Evolutionary conservation across 2,797 vertebrate genomes (phyloP).

Genomic region (Poecilia gillii): DNA sequence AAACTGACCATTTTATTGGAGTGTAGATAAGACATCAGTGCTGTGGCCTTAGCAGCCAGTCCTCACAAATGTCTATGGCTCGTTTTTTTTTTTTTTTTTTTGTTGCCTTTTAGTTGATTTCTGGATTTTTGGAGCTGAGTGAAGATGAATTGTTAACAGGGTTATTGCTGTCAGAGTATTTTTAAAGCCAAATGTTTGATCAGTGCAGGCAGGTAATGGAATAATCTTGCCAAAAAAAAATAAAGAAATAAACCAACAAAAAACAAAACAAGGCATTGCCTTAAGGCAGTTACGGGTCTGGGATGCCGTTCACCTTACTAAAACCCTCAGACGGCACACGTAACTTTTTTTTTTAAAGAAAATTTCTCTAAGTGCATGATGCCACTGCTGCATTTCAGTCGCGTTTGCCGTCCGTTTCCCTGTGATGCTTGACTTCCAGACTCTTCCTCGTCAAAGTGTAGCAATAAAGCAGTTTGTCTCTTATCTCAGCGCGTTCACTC

Average conservation of each 20-base stretch:
- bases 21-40: slow-evolving; percentile 69
- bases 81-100: slow-evolving; percentile 23
- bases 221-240: slow-evolving; percentile 51
- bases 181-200: slow-evolving; percentile 57
- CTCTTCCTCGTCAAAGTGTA: slow-evolving; percentile 80
- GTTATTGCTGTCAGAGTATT: slow-evolving; percentile 19
- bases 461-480: slow-evolving; percentile 75
- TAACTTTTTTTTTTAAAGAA: slow-evolving; percentile 16
- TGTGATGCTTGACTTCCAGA: slow-evolving; percentile 77
- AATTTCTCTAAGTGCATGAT: slow-evolving; percentile 66
- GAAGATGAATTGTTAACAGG: slow-evolving; percentile 25
- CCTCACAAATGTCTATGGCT: slow-evolving; percentile 48
- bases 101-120: slow-evolving; percentile 56
- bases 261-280: slow-evolving; percentile 41
- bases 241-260: slow-evolving; percentile 5
- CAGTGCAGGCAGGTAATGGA: slow-evolving; percentile 42
- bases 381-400: slow-evolving; percentile 67
- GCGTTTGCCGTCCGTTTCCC: slow-evolving; percentile 65
- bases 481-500: slow-evolving; percentile 42
- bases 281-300: slow-evolving; percentile 40
- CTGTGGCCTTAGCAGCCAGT: slow-evolving; percentile 68
- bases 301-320: slow-evolving; percentile 22
- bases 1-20: slow-evolving; percentile 47
- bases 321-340: slow-evolving; percentile 39
- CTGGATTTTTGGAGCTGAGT: slow-evolving; percentile 34